These are phyloP conservation scores for Ectropis crepuscularia DNA, from an alignment of 2,888 invertebrate species.

Conservation along the genomic window DNA sequence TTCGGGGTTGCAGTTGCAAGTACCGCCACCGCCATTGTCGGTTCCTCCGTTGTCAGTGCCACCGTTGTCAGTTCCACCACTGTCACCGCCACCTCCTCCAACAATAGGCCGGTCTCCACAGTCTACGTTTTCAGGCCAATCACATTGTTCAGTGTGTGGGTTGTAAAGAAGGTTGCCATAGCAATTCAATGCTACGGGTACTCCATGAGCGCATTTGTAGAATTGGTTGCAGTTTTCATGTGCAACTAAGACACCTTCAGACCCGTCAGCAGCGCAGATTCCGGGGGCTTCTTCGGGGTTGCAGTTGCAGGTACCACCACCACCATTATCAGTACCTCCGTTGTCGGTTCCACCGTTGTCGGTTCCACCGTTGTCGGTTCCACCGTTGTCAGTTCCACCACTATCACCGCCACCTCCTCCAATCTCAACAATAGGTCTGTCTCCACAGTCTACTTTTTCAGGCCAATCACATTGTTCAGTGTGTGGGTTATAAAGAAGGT, in stretches of 20 bases:
- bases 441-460: conserved; percentile 48
- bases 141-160: conserved; percentile 46
- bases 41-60: conserved; percentile 20
- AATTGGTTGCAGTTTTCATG: conserved; percentile 57
- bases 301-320: conserved; percentile 45
- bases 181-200: conserved; percentile 44
- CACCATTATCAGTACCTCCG: conserved; percentile 16
- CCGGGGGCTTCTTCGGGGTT: conserved; percentile 47
- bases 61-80: conserved; percentile 10
- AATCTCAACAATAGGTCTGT: conserved; percentile 40
- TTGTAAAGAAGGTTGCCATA: conserved; percentile 45
- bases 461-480: conserved; percentile 48
- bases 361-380: conserved; percentile 15
- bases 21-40: conserved; percentile 8
- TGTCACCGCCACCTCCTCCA: conserved; percentile 22
- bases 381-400: conserved; percentile 13
- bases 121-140: conserved; percentile 51
- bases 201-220: conserved; percentile 49
- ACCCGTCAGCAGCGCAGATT: conserved; percentile 45
- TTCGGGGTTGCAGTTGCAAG: no score
- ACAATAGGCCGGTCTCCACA: conserved; percentile 47
- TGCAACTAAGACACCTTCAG: conserved; percentile 48
- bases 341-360: conserved; percentile 18
- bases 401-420: conserved; percentile 25
- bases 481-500: conserved; percentile 36